Evolutionary conservation across 1,140 invertebrate species (phyloP).

Genomic region (Drosophila kohkoa): DNA sequence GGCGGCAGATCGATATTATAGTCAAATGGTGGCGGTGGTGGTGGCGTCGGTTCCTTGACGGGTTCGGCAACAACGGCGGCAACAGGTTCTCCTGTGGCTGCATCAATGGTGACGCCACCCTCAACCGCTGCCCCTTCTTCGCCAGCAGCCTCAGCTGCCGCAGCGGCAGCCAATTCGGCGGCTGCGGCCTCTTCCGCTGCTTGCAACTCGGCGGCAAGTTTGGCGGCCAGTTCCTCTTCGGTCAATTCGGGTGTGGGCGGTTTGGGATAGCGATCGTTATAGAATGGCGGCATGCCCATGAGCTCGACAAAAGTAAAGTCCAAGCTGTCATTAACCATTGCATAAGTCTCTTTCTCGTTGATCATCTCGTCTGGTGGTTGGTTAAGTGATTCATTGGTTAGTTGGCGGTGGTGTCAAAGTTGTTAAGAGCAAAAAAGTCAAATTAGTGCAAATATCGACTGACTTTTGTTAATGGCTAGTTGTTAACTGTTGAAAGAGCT

Average conservation of each 20-base stretch:
- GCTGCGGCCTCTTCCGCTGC: slow-evolving; percentile 46
- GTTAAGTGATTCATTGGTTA: slow-evolving; percentile 45
- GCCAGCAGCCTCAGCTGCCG: slow-evolving; percentile 39
- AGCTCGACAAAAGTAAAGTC: slow-evolving; percentile 98
- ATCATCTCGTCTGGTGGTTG: slow-evolving; percentile 94
- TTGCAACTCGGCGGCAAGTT: slow-evolving; percentile 32
- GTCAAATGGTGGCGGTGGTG: slow-evolving; percentile 85
- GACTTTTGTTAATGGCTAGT: slow-evolving; percentile 34
- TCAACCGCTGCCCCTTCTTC: slow-evolving; percentile 50
- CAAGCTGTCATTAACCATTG: slow-evolving; percentile 98
- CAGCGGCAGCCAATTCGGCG: slow-evolving; percentile 30
- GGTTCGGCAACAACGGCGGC: slow-evolving; percentile 58
- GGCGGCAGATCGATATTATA: slow-evolving; percentile 84
- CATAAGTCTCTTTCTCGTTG: slow-evolving; percentile 98
- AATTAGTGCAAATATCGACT: slow-evolving; percentile 61
- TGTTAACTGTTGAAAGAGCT: slow-evolving; percentile 23
- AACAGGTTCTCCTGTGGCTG: slow-evolving; percentile 29
- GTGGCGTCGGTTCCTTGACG: slow-evolving; percentile 75
- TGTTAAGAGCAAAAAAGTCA: slow-evolving; percentile 54
- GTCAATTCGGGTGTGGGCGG: slow-evolving; percentile 82
- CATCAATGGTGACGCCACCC: slow-evolving; percentile 42
- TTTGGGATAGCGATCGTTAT: slow-evolving; percentile 84
- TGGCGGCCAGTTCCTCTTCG: slow-evolving; percentile 77
- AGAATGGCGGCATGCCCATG: slow-evolving; percentile 88
- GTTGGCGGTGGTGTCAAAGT: slow-evolving; percentile 25